Conservation (phyloP, 2,113 vertebrate species). For the Calidris pygmaea region DNA sequence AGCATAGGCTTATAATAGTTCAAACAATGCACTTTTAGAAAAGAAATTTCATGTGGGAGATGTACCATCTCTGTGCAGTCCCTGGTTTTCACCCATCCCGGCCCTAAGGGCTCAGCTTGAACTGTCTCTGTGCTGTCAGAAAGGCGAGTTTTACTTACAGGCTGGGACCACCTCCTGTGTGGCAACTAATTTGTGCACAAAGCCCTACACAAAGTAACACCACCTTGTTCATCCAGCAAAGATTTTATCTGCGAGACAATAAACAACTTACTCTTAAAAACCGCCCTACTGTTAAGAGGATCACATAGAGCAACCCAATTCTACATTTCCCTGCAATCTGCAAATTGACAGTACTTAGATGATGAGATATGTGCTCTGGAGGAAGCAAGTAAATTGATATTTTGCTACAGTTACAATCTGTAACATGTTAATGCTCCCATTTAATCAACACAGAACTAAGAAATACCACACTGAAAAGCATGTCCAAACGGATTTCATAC, state of each 20-base stretch:
- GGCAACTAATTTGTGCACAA: not conserved
- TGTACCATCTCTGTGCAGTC: not conserved
- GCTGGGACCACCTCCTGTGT: not conserved
- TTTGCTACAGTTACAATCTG: slow-evolving; percentile 22
- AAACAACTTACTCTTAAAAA: not conserved
- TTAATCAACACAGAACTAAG: slow-evolving; percentile 60
- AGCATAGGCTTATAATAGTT: not conserved
- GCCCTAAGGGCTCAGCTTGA: not conserved
- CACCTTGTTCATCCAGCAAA: not conserved
- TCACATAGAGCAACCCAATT: not conserved
- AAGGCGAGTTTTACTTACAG: not conserved
- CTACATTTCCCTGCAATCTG: not conserved
- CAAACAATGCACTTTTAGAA: not conserved
- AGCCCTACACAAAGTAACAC: not conserved
- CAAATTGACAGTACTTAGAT: slow-evolving; percentile 32
- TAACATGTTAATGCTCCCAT: slow-evolving; percentile 43
- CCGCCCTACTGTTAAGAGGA: not conserved
- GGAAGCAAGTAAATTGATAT: slow-evolving; percentile 35
- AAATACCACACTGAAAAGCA: slow-evolving; percentile 59
- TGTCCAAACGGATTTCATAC: slow-evolving; percentile 66
- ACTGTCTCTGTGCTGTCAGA: not conserved
- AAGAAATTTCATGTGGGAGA: not conserved
- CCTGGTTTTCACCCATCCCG: not conserved
- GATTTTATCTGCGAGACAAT: not conserved
- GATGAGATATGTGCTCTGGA: not conserved